Conservation (phyloP, 53 echinoderm and acorn worm species). For the Paracentrotus lividus region DNA sequence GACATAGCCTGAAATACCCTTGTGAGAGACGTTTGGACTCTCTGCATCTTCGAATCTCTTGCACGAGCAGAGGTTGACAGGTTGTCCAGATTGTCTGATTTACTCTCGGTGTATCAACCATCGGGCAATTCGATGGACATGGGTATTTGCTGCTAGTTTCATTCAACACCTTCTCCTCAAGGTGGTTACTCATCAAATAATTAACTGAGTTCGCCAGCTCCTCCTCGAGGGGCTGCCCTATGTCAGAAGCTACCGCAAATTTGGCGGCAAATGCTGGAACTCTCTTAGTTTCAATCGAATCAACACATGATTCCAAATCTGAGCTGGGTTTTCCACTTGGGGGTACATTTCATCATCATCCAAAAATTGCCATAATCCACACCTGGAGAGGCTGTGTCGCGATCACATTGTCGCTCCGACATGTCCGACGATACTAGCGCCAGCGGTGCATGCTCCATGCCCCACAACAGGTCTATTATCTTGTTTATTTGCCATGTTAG, state of each 20-base stretch:
- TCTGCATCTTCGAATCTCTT: background rate
- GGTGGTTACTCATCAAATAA: background rate
- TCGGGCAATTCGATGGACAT: background rate
- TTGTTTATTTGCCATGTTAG: too few species aligned
- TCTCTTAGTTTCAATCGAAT: too few species aligned
- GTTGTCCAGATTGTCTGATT: background rate
- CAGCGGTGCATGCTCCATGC: too few species aligned
- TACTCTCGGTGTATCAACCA: background rate
- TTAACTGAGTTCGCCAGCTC: background rate
- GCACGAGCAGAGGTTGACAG: background rate
- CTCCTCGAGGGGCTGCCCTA: background rate
- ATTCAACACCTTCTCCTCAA: background rate
- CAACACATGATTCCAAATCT: too few species aligned
- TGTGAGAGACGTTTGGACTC: conserved; percentile 50
- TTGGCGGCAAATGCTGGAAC: background rate
- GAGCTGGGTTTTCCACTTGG: too few species aligned
- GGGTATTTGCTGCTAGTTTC: background rate
- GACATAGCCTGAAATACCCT: conserved; percentile 60
- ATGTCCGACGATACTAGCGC: too few species aligned
- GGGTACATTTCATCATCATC: too few species aligned
- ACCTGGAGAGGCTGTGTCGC: too few species aligned
- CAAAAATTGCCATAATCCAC: too few species aligned
- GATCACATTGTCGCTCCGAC: too few species aligned
- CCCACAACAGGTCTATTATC: too few species aligned
- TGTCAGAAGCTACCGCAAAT: background rate